These are phyloP conservation scores for Aselliscus stoliczkanus DNA, from an alignment of 2,797 vertebrate genomes.

Conservation along the genomic window DNA sequence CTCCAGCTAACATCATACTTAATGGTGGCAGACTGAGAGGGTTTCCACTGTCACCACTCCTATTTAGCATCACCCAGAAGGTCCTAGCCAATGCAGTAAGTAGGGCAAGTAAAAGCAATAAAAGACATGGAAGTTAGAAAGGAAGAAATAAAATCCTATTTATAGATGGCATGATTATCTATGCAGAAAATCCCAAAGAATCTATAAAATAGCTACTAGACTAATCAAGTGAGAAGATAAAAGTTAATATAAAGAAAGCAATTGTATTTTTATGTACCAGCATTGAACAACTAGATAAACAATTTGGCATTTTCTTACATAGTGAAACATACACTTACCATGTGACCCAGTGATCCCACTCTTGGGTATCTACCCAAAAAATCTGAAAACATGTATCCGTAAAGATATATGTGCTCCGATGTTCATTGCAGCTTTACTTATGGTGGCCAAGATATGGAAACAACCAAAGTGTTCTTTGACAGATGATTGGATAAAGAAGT, in stretches of 20 bases:
- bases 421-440: too few species aligned
- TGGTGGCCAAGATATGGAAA: too few species aligned
- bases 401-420: too few species aligned
- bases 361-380: conserved; percentile 74
- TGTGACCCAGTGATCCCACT: background rate
- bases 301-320: background rate
- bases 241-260: conserved; percentile 7
- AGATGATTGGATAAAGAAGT: too few species aligned
- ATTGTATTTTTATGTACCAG: background rate
- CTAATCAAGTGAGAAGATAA: background rate
- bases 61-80: conserved; percentile 1
- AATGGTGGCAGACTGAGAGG: background rate
- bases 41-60: background rate
- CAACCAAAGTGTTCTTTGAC: too few species aligned
- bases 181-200: conserved; percentile 15
- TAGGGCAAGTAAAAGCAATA: background rate
- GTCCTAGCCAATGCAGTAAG: background rate
- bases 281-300: background rate
- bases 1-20: background rate
- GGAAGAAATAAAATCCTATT: conserved; percentile 13
- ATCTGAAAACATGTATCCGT: conserved; percentile 45
- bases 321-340: background rate
- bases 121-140: background rate
- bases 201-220: background rate
- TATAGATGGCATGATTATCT: background rate